These are phyloP conservation scores for Chironomus striatipennis DNA, from an alignment of 1,140 invertebrate species.

Conservation along the genomic window DNA sequence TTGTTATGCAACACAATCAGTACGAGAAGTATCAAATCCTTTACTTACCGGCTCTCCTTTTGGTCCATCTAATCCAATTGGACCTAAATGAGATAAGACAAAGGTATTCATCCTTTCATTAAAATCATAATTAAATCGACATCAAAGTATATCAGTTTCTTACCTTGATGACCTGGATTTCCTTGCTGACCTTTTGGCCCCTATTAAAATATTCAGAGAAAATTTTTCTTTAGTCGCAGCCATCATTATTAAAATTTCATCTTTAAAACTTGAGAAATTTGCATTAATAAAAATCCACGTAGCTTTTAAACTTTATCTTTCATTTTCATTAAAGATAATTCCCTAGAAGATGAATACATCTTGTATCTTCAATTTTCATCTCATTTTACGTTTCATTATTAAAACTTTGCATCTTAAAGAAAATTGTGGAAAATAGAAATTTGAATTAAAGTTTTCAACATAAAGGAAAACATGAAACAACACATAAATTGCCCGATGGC, in stretches of 20 bases:
- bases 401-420: slow-evolving; percentile 1
- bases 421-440: background rate
- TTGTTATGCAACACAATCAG: too few species aligned
- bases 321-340: too few species aligned
- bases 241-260: background rate
- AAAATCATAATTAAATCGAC: too few species aligned
- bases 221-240: background rate
- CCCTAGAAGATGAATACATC: background rate
- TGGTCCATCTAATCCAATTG: slow-evolving; percentile 85
- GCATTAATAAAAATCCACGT: background rate
- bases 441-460: background rate
- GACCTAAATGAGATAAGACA: slow-evolving; percentile 62
- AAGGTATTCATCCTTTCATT: too few species aligned
- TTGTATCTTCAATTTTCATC: background rate
- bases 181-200: background rate
- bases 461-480: background rate
- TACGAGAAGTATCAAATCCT: background rate
- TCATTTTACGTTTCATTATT: background rate
- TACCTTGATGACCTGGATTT: background rate
- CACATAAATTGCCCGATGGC: background rate
- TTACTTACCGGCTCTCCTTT: slow-evolving; percentile 85
- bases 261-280: background rate
- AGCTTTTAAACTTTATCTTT: too few species aligned
- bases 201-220: slow-evolving; percentile 21
- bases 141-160: background rate